Conservation (phyloP, 2,888 invertebrate species). For the Melieria omissa region DNA sequence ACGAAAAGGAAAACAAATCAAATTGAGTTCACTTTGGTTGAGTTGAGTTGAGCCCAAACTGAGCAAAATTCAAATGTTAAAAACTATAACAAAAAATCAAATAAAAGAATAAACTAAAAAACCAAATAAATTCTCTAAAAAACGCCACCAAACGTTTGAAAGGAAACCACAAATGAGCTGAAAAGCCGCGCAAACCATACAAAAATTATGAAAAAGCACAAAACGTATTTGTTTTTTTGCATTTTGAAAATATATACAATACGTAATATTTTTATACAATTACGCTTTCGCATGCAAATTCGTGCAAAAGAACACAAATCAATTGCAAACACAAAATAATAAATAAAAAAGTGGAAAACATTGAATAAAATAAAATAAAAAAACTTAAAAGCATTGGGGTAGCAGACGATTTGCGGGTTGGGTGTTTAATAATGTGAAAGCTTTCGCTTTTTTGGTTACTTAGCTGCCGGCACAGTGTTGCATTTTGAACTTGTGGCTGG, state of each 20-base stretch:
- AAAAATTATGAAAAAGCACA: neutral
- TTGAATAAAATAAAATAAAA: no score
- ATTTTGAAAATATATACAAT: neutral
- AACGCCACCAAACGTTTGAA: neutral
- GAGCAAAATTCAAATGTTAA: no score
- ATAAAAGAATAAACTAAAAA: neutral
- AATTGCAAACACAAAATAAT: no score
- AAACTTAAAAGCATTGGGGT: neutral
- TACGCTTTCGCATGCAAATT: neutral
- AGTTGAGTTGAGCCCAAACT: no score
- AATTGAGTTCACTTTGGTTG: neutral
- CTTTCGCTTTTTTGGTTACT: no score
- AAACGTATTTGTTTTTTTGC: neutral
- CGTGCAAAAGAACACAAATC: neutral
- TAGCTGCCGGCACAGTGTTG: neutral
- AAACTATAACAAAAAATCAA: neutral
- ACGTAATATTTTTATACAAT: constrained; percentile 2
- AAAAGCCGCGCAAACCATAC: neutral
- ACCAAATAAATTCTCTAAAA: neutral
- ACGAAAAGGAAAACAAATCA: neutral
- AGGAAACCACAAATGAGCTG: neutral
- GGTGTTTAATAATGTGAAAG: no score
- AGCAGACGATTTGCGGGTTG: neutral
- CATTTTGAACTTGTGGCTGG: neutral
- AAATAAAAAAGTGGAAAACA: no score